phyloP scores from a whole-genome alignment of 2,113 vertebrate species.

The Strix uralensis region DNA sequence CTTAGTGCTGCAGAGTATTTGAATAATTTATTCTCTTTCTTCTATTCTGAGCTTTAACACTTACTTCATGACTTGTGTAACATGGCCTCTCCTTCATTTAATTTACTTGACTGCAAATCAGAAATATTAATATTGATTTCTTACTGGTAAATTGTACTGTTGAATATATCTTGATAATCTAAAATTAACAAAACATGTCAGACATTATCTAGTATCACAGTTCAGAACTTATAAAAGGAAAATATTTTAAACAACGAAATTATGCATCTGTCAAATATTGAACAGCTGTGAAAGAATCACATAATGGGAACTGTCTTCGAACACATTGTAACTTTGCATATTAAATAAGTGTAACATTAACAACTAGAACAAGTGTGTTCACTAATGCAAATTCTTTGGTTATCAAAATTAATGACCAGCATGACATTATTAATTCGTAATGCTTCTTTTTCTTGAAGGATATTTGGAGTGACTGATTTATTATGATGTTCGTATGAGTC shows the following conservation, averaged over 20 bases:
- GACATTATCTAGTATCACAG: neutral
- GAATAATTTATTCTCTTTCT: neutral
- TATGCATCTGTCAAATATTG: neutral
- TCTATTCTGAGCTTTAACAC: neutral
- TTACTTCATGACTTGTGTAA: neutral
- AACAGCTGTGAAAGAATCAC: neutral
- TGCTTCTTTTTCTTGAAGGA: neutral
- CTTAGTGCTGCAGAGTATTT: neutral
- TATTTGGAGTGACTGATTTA: neutral
- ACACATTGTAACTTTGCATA: neutral
- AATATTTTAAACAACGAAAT: neutral
- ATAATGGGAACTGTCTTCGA: neutral
- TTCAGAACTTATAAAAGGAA: neutral
- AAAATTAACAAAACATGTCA: neutral
- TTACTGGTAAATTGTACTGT: neutral
- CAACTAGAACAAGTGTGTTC: neutral
- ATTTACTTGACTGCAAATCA: neutral
- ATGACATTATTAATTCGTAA: conserved; percentile 24
- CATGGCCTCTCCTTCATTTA: neutral
- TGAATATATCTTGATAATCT: neutral
- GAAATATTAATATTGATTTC: neutral
- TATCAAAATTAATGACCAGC: conserved; percentile 43
- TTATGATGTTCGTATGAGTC: neutral
- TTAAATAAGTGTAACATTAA: neutral
- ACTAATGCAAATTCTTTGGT: neutral